Conservation (phyloP, 2,113 vertebrate species). For the Gymnarchus niloticus region DNA sequence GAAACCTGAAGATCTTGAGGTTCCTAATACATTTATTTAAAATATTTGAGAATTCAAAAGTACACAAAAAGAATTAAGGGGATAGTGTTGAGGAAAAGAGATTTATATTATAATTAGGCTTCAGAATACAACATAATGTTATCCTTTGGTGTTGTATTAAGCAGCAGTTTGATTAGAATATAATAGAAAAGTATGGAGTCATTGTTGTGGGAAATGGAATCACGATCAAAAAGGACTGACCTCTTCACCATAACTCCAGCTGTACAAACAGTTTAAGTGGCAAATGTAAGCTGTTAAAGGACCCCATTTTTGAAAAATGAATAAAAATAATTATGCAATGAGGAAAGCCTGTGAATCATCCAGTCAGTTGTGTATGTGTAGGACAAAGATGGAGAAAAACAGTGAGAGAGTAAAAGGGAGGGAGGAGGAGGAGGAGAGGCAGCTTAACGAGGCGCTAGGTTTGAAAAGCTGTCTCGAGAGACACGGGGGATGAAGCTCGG, state of each 20-base stretch:
- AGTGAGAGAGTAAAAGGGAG: not conserved
- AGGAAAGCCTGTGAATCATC: conserved; percentile 4
- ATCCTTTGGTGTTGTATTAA: not conserved
- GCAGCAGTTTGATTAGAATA: not conserved
- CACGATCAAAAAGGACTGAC: not conserved
- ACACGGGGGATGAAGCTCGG: not conserved
- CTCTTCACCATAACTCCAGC: not conserved
- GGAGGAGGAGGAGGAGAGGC: not conserved
- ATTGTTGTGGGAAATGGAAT: not conserved
- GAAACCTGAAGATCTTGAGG: not conserved
- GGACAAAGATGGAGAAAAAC: not conserved
- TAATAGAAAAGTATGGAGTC: not conserved
- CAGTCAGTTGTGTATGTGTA: not conserved
- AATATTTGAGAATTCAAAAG: not conserved
- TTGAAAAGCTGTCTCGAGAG: not conserved
- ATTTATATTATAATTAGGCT: not conserved
- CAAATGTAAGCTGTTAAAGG: conserved; percentile 8
- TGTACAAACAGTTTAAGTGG: conserved; percentile 17
- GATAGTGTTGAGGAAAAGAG: not conserved
- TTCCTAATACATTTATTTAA: not conserved
- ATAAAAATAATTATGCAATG: conserved; percentile 16
- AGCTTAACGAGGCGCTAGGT: not conserved
- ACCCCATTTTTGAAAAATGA: not conserved
- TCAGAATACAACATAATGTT: not conserved
- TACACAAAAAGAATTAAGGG: not conserved